Base-by-base conservation (phyloP, 2,888 invertebrate species). In the Aspidapion aeneum region DNA sequence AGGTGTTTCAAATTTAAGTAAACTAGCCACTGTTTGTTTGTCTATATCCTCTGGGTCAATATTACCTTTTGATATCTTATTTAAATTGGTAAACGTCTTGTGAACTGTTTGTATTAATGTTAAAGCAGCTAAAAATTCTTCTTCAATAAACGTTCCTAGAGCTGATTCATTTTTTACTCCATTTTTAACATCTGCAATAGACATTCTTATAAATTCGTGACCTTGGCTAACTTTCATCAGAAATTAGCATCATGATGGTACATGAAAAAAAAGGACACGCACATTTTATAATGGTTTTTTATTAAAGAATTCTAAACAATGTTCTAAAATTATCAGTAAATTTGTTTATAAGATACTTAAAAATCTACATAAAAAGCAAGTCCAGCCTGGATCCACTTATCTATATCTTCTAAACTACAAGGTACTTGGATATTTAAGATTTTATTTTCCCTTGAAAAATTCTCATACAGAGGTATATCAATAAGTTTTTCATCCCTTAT, bases 221-320 rank as follows among this genome's bases (percentile, higher is more conserved):
- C 84, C 85, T 9, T 88, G 85, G 81, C 87, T 87, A 19, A 87
- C 72, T 77, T 93, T 94, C 76, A 93, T 93, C 96, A 21, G 7
- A 16, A 18, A 21, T 21, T 9, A 22, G 21, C 17, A 21, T n/a
- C n/a, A n/a, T n/a, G n/a, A n/a, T n/a, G n/a, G n/a, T n/a, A n/a
- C n/a, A n/a, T n/a, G n/a, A n/a, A n/a, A n/a, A n/a, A n/a, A n/a
- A n/a, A n/a, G n/a, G n/a, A n/a, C n/a, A n/a, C n/a, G n/a, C n/a
- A n/a, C n/a, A n/a, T n/a, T n/a, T n/a, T n/a, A n/a, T n/a, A n/a
- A n/a, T n/a, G n/a, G n/a, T n/a, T n/a, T n/a, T n/a, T n/a, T n/a
- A n/a, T n/a, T n/a, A n/a, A n/a, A n/a, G n/a, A n/a, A n/a, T 55
- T 18, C 55, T n/a, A n/a, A n/a, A n/a, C n/a, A n/a, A n/a, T n/a